Evolutionary conservation across 1,140 invertebrate species (phyloP).

Genomic region (Drosophila kikkawai): DNA sequence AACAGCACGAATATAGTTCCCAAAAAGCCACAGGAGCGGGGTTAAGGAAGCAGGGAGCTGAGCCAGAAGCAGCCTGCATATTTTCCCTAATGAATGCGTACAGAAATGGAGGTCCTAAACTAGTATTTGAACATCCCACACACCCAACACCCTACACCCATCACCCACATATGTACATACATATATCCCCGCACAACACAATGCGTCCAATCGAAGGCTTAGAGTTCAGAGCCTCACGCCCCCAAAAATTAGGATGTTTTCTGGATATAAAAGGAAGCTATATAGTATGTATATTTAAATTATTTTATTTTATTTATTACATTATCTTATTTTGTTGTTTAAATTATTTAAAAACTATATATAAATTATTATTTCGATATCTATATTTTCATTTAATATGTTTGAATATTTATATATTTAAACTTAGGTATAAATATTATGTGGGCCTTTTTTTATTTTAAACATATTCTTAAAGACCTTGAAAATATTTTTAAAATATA

Average conservation of each 20-base stretch:
- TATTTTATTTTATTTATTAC: no score
- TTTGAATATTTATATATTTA: no score
- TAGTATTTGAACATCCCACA: conserved; percentile 27
- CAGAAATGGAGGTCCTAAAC: conserved; percentile 30
- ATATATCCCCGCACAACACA: conserved; percentile 1
- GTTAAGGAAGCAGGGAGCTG: background rate
- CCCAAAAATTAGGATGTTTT: background rate
- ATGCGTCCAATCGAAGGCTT: conserved; percentile 48
- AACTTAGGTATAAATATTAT: no score
- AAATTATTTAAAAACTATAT: no score
- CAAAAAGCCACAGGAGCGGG: conserved; percentile 12
- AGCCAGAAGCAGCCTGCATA: conserved; percentile 36
- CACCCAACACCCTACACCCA: background rate
- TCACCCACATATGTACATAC: background rate
- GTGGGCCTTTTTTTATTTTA: no score
- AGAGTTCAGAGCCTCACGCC: conserved; percentile 27
- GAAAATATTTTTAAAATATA: no score
- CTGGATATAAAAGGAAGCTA: background rate
- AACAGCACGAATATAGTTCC: conserved; percentile 46
- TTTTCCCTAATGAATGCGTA: conserved; percentile 64
- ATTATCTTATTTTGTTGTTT: no score
- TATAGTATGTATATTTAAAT: background rate
- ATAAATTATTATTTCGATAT: no score
- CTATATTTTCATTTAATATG: no score
- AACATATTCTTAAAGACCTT: no score